A percentile compares a stretch with the other conserved stretches of the same genome.
These are phyloP conservation scores for Ectemnius cavifrons DNA, from an alignment of 2,888 invertebrate species.

Conservation along the genomic window DNA sequence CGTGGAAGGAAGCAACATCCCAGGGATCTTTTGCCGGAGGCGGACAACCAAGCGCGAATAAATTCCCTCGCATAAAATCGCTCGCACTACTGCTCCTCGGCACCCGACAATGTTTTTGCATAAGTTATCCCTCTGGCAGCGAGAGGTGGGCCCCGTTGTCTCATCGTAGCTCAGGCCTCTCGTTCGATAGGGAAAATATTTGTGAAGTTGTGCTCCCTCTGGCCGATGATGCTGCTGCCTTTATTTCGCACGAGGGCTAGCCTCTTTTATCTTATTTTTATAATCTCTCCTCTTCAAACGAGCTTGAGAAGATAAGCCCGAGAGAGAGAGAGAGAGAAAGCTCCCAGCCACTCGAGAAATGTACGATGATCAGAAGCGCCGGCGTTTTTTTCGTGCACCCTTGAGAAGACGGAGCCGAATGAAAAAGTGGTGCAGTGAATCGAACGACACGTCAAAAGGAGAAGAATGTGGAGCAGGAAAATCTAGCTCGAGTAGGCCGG, in stretches of 20 bases:
- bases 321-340: too few relatives aligned
- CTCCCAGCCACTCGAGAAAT: background rate
- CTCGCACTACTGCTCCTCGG: conserved; percentile 19
- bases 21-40: conserved; percentile 32
- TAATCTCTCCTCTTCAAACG: background rate
- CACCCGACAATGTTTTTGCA: conserved; percentile 39
- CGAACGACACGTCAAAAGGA: background rate
- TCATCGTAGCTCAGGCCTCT: background rate
- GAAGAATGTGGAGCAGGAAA: background rate
- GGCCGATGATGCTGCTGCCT: too few relatives aligned
- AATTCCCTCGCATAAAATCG: conserved; percentile 29
- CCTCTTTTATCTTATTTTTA: background rate
- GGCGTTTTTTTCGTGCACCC: background rate
- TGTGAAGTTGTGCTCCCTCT: conserved; percentile 9
- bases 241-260: background rate
- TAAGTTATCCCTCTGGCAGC: conserved; percentile 49
- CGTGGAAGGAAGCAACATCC: too few relatives aligned
- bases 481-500: too few relatives aligned
- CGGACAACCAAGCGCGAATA: conserved; percentile 32
- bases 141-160: conserved; percentile 38
- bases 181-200: conserved; percentile 49
- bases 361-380: background rate
- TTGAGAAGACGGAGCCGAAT: background rate
- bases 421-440: background rate
- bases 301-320: background rate